phyloP scores from a whole-genome alignment of 2,113 vertebrate species.

The Gopherus evgoodei region DNA sequence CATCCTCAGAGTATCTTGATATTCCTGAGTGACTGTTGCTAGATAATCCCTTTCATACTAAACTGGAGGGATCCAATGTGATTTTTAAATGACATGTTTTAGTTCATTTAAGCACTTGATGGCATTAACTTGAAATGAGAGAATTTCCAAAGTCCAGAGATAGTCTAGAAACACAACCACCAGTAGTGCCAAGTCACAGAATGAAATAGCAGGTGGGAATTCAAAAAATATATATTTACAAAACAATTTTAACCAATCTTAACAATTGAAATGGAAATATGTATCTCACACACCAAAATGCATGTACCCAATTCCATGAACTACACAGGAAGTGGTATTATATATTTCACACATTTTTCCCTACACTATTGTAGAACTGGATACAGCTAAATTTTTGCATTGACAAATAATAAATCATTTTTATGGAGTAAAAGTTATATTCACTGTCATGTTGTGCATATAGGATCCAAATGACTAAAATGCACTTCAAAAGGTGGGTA shows the following conservation, averaged over 20 bases:
- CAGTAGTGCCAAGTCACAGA: not conserved
- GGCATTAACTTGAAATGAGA: not conserved
- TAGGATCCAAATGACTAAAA: not conserved
- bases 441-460: not conserved
- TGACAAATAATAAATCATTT: not conserved
- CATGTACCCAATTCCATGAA: not conserved
- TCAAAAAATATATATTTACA: not conserved
- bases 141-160: not conserved
- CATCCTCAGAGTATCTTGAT: rapidly evolving
- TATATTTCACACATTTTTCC: not conserved
- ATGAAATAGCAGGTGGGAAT: not conserved
- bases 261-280: not conserved
- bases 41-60: not conserved
- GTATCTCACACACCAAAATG: not conserved
- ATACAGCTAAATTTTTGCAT: not conserved
- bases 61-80: not conserved
- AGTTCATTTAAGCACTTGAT: not conserved
- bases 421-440: not conserved
- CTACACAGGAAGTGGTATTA: not conserved
- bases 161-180: not conserved
- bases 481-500: not conserved
- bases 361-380: not conserved
- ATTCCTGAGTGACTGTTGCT: not conserved
- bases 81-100: not conserved
- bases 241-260: not conserved